Base-by-base conservation (phyloP, 2,113 vertebrate species). In the Callithrix jacchus region DNA sequence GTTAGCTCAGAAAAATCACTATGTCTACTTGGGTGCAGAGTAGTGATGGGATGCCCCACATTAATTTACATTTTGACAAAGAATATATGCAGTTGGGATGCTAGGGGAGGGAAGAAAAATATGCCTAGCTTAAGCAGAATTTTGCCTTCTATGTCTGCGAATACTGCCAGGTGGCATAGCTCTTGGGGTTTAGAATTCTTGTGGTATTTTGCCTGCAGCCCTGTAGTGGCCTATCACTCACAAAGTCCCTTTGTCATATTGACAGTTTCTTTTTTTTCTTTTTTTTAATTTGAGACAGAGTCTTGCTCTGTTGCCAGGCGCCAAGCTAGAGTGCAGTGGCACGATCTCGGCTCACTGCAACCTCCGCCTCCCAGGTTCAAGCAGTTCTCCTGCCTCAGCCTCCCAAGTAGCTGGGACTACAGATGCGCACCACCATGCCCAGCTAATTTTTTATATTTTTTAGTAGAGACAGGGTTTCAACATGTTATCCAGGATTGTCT, bases 1-100 rank as follows among this genome's bases (percentile, higher is more conserved):
- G 8, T 80, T 92, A 80, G 37, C 87, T 95, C 27, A 70, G 56
- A 95, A 97, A 97, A 94, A 93, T 82, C 21, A 58, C 42, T 91
- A 0, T 84, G 37, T 74, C 54, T 94, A 18, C n/a, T 40, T 85
- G 32, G 18, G 40, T 88, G 8, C 40, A 58, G 20, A 93, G 14
- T 68, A 81, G 74, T 89, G 71, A 52, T n/a, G 42, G 35, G 18
- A 84, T 66, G 49, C 1, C 40, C 56, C 54, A 89, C 30, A 32
- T 45, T 86, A 30, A 68, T 93, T 91, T 96, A 37, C 87, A 71
- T 14, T 35, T 96, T 35, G 6, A 49, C 56, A 56, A 64, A 86
- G 40, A 90, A 40, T 64, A 56, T 90, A 68, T 3, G 20, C 20
- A 40, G 1, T 95, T 92, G 66, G 40, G 20, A 23, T 87, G 7